These are phyloP conservation scores for Mythimna albipuncta DNA, from an alignment of 2,888 invertebrate species.

Conservation along the genomic window DNA sequence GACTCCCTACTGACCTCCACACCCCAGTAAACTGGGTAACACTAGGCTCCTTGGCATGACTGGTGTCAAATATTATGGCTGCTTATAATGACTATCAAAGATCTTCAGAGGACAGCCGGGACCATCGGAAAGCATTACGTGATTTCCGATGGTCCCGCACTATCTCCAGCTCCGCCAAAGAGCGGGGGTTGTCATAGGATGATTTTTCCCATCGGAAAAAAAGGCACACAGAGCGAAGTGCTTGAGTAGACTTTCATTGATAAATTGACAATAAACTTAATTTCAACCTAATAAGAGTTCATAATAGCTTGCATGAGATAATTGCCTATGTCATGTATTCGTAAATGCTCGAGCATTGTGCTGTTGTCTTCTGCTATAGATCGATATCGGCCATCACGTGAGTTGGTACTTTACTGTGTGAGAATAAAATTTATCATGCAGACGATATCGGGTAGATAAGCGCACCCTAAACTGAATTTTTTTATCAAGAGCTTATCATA, in stretches of 20 bases:
- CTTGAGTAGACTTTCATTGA: background rate
- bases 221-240: too few relatives aligned
- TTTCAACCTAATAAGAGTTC: background rate
- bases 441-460: slow-evolving; percentile 21
- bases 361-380: background rate
- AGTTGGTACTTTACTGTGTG: slow-evolving; percentile 51
- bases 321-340: background rate
- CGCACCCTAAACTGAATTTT: slow-evolving; percentile 21
- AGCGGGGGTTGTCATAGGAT: too few relatives aligned
- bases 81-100: too few relatives aligned
- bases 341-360: background rate
- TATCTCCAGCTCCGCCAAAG: too few relatives aligned
- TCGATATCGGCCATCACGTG: slow-evolving; percentile 89
- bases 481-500: slow-evolving; percentile 27
- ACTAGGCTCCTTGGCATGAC: too few relatives aligned
- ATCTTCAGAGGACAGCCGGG: too few relatives aligned
- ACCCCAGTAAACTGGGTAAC: too few relatives aligned
- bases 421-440: slow-evolving; percentile 16
- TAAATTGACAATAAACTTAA: background rate
- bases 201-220: too few relatives aligned
- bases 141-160: too few relatives aligned
- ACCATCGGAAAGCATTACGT: too few relatives aligned
- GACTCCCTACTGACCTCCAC: too few relatives aligned
- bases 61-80: too few relatives aligned
- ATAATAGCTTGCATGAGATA: background rate